A percentile compares a stretch with the other conserved stretches of the same genome.
phyloP scores from a whole-genome alignment of 2,888 invertebrate species.

The Drosophila falleni region DNA sequence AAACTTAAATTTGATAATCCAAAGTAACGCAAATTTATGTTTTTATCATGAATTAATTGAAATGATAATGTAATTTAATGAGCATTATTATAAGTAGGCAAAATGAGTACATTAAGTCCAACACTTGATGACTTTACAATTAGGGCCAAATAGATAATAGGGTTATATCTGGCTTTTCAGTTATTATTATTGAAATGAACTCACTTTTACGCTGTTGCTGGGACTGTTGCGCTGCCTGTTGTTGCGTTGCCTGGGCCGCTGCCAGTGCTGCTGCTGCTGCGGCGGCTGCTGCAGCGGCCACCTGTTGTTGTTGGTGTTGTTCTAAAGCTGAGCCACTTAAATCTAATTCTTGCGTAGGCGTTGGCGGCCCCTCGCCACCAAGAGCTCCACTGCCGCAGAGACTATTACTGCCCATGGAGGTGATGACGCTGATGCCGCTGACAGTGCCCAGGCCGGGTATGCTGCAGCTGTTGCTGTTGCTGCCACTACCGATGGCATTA shows the following conservation, averaged over 20 bases:
- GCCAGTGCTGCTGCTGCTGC: slow-evolving; percentile 58
- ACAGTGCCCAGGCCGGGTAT: slow-evolving; percentile 68
- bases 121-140: too few species aligned
- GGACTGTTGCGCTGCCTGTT: slow-evolving; percentile 59
- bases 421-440: slow-evolving; percentile 75
- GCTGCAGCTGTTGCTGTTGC: slow-evolving; percentile 54
- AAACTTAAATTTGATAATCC: too few species aligned
- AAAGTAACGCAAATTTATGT: too few species aligned
- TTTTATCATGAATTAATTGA: too few species aligned
- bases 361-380: slow-evolving; percentile 89
- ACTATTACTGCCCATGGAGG: slow-evolving; percentile 78
- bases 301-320: slow-evolving; percentile 68
- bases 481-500: slow-evolving; percentile 38
- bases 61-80: too few species aligned
- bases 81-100: too few species aligned
- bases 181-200: background rate
- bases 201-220: slow-evolving; percentile 89
- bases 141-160: too few species aligned
- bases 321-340: slow-evolving; percentile 85
- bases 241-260: slow-evolving; percentile 52
- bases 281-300: slow-evolving; percentile 48
- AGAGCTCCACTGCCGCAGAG: slow-evolving; percentile 66
- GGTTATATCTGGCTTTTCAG: too few species aligned
- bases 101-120: too few species aligned
- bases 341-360: slow-evolving; percentile 92